Evolutionary conservation across 1,140 invertebrate genomes (phyloP), one percentile per base, ranked within the genome.

Genomic region (Drosophila mojavensis): DNA sequence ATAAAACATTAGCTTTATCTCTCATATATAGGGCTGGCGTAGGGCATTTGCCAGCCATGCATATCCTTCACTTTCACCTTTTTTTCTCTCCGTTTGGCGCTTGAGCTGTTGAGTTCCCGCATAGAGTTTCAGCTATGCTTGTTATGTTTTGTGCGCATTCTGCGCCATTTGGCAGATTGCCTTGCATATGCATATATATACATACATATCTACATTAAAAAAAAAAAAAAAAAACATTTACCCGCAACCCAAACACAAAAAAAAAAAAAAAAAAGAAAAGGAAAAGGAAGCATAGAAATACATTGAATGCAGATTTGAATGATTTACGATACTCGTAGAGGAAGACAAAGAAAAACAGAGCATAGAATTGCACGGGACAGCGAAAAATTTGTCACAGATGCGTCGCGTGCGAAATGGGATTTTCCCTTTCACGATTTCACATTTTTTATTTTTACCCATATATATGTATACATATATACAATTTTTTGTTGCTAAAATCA

Each of bases 231-330:
- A 33, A 26, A 26, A 30, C 43, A 33, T 56, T 39, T 39, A 3
- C 36, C 36, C 36, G 36, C 36, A 39, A 7, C n/a, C 11, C 24
- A 36, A n/a, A 47, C 33, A 11, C 24, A 9, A 33, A 0, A 33
- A 7, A 9, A 33, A 33, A 33, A 9, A 33, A 0, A 6, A 33
- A 33, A 9, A 0, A 28, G 26, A 6, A 4, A 0, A 33, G 47
- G 45, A 24, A 24, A 24, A 56, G 50, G 36, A 30, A 43, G 11
- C 24, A 60, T 48, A 51, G 30, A 36, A 45, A 33, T 66, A 67
- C 78, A 80, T 75, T 62, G 36, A 75, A 77, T 72, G 55, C 55
- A 72, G 65, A 72, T 72, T 66, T 54, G 47, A 72, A 73, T 81
- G 74, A 78, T 78, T 81, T 74, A 81, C 55, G 51, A 65, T 51